These are phyloP conservation scores for Xenopus petersii DNA, from an alignment of 2,797 vertebrate genomes.

Conservation along the genomic window DNA sequence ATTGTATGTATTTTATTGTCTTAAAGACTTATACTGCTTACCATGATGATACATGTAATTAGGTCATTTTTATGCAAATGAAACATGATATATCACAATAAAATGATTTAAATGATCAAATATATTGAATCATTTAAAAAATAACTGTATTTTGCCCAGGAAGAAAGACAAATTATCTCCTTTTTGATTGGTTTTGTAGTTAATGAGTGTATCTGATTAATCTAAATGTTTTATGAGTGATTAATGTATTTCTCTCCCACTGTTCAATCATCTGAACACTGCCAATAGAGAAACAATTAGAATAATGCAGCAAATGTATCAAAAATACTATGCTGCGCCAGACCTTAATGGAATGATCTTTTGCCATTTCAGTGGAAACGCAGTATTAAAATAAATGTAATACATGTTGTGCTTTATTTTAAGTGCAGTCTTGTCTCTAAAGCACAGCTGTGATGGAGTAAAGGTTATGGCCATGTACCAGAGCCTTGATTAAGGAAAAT, in stretches of 20 bases:
- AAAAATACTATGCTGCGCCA: constrained; percentile 28
- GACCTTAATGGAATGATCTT: constrained; percentile 41
- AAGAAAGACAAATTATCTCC: constrained; percentile 46
- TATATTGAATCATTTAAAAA: constrained; percentile 37
- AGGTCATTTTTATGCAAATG: not conserved
- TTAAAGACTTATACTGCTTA: no score
- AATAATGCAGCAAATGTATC: constrained; percentile 41
- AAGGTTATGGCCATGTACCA: not conserved
- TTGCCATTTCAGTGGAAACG: constrained; percentile 23
- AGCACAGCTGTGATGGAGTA: not conserved
- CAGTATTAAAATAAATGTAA: constrained; percentile 14
- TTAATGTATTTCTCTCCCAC: constrained; percentile 44
- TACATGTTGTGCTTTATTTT: not conserved
- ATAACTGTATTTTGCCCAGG: constrained; percentile 44
- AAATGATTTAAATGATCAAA: constrained; percentile 29
- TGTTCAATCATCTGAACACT: constrained; percentile 46
- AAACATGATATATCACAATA: not conserved
- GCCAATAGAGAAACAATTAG: constrained; percentile 48
- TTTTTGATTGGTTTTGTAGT: constrained; percentile 49
- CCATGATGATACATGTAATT: not conserved
- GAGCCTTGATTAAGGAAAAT: not conserved
- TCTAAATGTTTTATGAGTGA: constrained; percentile 50
- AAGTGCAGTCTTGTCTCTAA: not conserved
- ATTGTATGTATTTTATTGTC: no score
- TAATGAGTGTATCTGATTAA: constrained; percentile 51